Conservation (phyloP, 2,113 vertebrate genomes). For the Myrmecophaga tridactyla region DNA sequence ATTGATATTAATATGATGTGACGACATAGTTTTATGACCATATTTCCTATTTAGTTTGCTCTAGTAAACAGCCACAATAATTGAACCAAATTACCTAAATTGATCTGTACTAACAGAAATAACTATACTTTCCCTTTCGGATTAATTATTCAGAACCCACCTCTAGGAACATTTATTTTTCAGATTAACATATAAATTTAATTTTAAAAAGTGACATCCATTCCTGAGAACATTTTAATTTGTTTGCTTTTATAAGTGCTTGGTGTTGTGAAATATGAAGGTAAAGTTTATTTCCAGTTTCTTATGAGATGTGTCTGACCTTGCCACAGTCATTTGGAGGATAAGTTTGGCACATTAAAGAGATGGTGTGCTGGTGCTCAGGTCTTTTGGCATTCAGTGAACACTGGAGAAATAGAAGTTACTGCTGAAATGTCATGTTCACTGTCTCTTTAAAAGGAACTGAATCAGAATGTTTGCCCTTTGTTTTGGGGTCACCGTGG, state of each 20-base stretch:
- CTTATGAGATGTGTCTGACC: not conserved
- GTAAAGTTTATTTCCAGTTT: not conserved
- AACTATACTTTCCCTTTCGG: not conserved
- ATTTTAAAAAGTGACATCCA: not conserved
- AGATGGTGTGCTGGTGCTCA: not conserved
- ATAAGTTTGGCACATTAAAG: no score
- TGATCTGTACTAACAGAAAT: not conserved
- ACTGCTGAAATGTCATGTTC: no score
- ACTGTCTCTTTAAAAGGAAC: slow-evolving; percentile 49
- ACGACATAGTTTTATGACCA: not conserved
- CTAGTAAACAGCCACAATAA: not conserved
- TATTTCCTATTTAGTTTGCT: not conserved
- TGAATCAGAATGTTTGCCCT: not conserved
- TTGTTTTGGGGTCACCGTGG: slow-evolving; percentile 31
- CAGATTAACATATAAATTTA: not conserved
- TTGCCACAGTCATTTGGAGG: not conserved
- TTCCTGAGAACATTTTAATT: not conserved
- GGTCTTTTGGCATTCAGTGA: not conserved
- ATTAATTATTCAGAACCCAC: not conserved
- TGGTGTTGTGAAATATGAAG: not conserved
- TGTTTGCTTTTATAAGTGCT: not conserved
- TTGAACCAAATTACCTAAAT: not conserved
- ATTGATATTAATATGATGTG: no score
- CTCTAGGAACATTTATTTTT: not conserved
- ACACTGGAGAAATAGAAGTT: not conserved